Percentiles rank a stretch among this genome's conserved stretches.
These are phyloP conservation scores for Uloborus plumipes DNA, from an alignment of 2,888 invertebrate species.

Conservation along the genomic window DNA sequence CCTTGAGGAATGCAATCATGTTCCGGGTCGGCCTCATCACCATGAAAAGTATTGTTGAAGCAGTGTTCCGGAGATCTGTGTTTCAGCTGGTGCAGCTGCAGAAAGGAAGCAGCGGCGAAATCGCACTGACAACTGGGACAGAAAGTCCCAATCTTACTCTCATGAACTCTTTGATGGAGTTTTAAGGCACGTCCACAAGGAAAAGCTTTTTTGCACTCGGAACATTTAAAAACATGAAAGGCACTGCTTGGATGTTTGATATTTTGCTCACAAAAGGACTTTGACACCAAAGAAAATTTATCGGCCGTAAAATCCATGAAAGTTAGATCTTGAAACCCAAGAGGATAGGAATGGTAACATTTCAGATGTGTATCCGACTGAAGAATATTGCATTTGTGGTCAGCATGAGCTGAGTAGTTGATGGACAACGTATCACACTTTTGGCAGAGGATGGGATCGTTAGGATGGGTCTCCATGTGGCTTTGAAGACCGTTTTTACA, in stretches of 20 bases:
- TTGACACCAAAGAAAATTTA: conserved; percentile 84
- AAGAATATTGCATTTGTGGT: conserved; percentile 62
- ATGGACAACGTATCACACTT: conserved; percentile 82
- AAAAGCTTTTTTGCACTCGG: conserved; percentile 70
- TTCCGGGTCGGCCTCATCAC: background rate
- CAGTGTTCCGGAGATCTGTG: conserved; percentile 63
- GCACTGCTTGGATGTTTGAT: conserved; percentile 68
- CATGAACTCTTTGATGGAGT: conserved; percentile 69
- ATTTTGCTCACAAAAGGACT: conserved; percentile 80
- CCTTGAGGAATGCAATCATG: background rate
- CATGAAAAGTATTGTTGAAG: conserved; percentile 1
- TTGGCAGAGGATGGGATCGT: conserved; percentile 79
- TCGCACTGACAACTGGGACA: conserved; percentile 75
- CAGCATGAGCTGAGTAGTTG: conserved; percentile 73
- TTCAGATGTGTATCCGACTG: conserved; percentile 17
- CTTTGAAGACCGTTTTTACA: conserved; percentile 76
- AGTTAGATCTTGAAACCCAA: conserved; percentile 74
- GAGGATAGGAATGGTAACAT: conserved; percentile 17
- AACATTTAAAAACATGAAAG: conserved; percentile 70
- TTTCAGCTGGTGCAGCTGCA: conserved; percentile 67
- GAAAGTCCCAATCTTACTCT: conserved; percentile 68
- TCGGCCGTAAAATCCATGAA: conserved; percentile 85
- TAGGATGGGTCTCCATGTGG: conserved; percentile 80
- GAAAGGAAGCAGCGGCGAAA: conserved; percentile 74
- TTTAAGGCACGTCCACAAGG: conserved; percentile 70